Evolutionary conservation across 2,888 invertebrate species (phyloP).

Genomic region (Lasioglossum figueresi): DNA sequence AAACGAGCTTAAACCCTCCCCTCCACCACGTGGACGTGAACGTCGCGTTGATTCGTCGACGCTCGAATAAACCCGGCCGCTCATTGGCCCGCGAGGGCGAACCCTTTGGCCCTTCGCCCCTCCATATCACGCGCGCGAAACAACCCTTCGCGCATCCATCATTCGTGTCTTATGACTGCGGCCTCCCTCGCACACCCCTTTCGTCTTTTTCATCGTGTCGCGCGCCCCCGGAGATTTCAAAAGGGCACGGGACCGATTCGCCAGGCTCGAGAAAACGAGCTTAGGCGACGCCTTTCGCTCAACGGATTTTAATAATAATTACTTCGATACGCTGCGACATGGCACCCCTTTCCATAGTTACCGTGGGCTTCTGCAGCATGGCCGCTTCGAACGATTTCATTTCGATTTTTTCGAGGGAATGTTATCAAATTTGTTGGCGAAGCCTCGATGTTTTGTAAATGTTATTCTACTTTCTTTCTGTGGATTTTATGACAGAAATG

Average conservation of each 20-base stretch:
- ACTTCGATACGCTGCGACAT: constrained; percentile 70
- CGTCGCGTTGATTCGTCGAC: constrained; percentile 70
- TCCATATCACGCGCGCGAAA: constrained; percentile 59
- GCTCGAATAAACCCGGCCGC: background rate
- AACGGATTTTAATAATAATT: constrained; percentile 80
- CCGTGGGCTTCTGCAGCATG: constrained; percentile 30
- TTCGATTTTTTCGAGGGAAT: background rate
- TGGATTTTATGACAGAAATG: too few relatives aligned
- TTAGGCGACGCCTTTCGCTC: constrained; percentile 59
- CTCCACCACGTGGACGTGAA: constrained; percentile 65
- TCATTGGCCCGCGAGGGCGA: constrained; percentile 68
- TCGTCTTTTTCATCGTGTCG: constrained; percentile 69
- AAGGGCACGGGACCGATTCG: constrained; percentile 75
- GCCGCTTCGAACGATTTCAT: background rate
- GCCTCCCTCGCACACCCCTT: constrained; percentile 80
- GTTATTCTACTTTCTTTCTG: too few relatives aligned
- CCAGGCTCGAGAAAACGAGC: constrained; percentile 71
- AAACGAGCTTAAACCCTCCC: constrained; percentile 79
- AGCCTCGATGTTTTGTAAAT: too few relatives aligned
- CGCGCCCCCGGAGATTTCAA: constrained; percentile 24
- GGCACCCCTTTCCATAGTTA: background rate
- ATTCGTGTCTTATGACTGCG: constrained; percentile 76
- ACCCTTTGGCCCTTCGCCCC: constrained; percentile 75
- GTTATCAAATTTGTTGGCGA: too few relatives aligned
- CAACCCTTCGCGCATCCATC: constrained; percentile 83